Conservation (phyloP, 1,140 invertebrate species). For the Drosophila repletoides region DNA sequence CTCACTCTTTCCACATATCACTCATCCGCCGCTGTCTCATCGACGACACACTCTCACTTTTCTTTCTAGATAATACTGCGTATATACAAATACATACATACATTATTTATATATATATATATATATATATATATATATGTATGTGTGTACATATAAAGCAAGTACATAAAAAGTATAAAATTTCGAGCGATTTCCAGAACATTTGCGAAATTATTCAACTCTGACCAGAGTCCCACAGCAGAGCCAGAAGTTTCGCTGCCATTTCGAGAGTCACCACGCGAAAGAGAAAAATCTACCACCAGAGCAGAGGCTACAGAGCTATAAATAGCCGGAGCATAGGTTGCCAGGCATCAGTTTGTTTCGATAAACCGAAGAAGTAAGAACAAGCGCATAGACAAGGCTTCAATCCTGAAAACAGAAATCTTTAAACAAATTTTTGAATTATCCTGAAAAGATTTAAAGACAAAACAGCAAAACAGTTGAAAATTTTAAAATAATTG, state of each 20-base stretch:
- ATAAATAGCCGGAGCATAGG: constrained; percentile 53
- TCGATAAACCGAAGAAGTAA: constrained; percentile 42
- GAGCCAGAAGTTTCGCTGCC: constrained; percentile 47
- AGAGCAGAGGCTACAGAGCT: constrained; percentile 15
- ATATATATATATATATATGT: constrained; percentile 4
- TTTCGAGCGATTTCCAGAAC: constrained; percentile 58
- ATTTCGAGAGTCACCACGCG: constrained; percentile 8
- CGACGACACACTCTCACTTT: constrained; percentile 35
- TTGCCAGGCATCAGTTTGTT: constrained; percentile 55
- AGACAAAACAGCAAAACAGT: background rate
- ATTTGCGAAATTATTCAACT: constrained; percentile 26
- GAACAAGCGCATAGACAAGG: constrained; percentile 1
- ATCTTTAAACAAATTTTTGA: background rate
- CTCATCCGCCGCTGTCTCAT: background rate
- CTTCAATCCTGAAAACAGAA: background rate
- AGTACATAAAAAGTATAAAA: background rate
- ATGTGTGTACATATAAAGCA: constrained; percentile 23
- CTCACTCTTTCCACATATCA: background rate
- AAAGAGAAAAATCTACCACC: constrained; percentile 23
- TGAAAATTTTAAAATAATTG: background rate
- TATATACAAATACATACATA: constrained; percentile 1
- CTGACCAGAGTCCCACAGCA: no score
- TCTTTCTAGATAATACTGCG: constrained; percentile 14
- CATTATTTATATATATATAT: background rate
- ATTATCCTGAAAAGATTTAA: no score